Evolutionary conservation across 2,797 vertebrate genomes (phyloP), one percentile per base, ranked within the genome.

Genomic region (Lagodon rhomboides): DNA sequence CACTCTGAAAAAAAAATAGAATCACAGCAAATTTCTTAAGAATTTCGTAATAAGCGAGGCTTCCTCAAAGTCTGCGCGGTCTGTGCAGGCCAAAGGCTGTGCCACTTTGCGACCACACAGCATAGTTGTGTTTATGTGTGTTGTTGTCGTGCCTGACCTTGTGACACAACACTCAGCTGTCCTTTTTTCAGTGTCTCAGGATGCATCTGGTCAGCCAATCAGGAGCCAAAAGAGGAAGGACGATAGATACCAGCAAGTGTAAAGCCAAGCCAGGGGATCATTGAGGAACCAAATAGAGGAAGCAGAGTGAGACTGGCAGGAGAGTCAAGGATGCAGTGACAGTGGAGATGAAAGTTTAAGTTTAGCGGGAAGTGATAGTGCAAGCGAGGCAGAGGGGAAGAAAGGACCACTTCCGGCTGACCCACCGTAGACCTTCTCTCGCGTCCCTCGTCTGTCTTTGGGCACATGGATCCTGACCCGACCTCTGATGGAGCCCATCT

Each of bases 401-500:
- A 82, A 30, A 44, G 25, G 12, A 65, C 47, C 4, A 50, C 53
- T 65, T 74, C 61, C 4, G 16, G 50, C 61, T 30, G 63, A 92
- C 94, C 60, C 79, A 96, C 96, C 95, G 16, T 96, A 95, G 85
- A 91, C 85, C 85, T 93, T 95, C 62, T 94, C 86, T 25, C 93
- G 85, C 0, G 74, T 94, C 64, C 68, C 85, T 56, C 89, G 89
- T 49, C 90, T 90, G 43, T 95, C 94, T 50, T 92, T 90, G 34
- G 95, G 94, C 43, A 94, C 93, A 3, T 92, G 93, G 69, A 96
- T 89, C 79, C 90, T 91, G 73, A 96, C 86, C 20, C 95, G 82
- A 12, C 96, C 96, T 27, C 96, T 91, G 54, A 97, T 94, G 73
- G 95, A 96, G 56, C 96, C 96, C 86, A 96, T 96, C 89, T 96